phyloP scores from a whole-genome alignment of 2,888 invertebrate genomes.

The Acrobasis repandana region DNA sequence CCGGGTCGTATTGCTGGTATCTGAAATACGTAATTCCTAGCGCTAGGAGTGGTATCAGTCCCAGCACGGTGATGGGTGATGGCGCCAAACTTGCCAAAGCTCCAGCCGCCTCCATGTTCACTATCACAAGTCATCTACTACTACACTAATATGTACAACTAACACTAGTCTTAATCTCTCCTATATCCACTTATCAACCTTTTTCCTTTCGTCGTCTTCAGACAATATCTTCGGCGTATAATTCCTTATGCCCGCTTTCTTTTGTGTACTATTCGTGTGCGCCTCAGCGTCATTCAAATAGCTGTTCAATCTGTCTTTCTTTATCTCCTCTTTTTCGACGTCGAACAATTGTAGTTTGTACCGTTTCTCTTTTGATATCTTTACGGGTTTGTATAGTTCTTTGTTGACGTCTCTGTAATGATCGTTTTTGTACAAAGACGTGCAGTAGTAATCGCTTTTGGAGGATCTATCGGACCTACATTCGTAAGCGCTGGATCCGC shows the following conservation, averaged over 20 bases:
- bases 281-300: slow-evolving; percentile 69
- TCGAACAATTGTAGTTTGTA: slow-evolving; percentile 73
- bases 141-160: slow-evolving; percentile 75
- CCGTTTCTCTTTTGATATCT: slow-evolving; percentile 75
- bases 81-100: slow-evolving; percentile 83
- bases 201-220: slow-evolving; percentile 79
- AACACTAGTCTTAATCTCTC: slow-evolving; percentile 65
- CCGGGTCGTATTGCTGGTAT: slow-evolving; percentile 92
- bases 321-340: slow-evolving; percentile 62
- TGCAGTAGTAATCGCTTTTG: slow-evolving; percentile 70
- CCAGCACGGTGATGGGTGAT: slow-evolving; percentile 85
- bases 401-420: slow-evolving; percentile 76
- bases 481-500: slow-evolving; percentile 74
- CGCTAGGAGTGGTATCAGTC: slow-evolving; percentile 91
- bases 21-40: slow-evolving; percentile 91
- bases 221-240: slow-evolving; percentile 88
- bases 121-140: slow-evolving; percentile 67
- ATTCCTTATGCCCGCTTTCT: slow-evolving; percentile 85
- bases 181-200: slow-evolving; percentile 86
- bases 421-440: slow-evolving; percentile 78
- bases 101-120: slow-evolving; percentile 77
- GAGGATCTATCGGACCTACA: slow-evolving; percentile 68
- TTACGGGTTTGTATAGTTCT: slow-evolving; percentile 77
- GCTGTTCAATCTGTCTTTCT: slow-evolving; percentile 61
- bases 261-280: slow-evolving; percentile 67